Conservation (phyloP, 1,140 invertebrate genomes). For the Drosophila burlai region DNA sequence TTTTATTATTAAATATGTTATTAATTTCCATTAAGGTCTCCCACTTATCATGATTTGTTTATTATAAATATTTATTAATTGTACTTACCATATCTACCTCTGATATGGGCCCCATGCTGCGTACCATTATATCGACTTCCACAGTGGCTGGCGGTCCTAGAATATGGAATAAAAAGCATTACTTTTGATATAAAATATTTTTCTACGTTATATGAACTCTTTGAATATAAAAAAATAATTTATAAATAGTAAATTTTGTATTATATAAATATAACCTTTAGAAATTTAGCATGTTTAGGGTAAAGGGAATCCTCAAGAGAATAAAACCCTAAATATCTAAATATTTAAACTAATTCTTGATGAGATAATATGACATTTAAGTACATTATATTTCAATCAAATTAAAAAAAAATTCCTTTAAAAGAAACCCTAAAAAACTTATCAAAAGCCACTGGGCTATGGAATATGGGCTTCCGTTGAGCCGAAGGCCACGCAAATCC, state of each 20-base stretch:
- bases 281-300: too few species aligned
- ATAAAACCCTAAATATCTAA: not conserved
- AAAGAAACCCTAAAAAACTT: not conserved
- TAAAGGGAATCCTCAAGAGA: too few species aligned
- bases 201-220: not conserved
- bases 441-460: not conserved
- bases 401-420: not conserved
- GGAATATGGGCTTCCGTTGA: conserved; percentile 6
- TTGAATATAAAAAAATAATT: not conserved
- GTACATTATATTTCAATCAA: too few species aligned
- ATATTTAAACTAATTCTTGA: too few species aligned
- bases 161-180: conserved; percentile 12
- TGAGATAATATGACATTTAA: not conserved
- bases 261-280: too few species aligned
- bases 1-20: not conserved
- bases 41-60: not conserved
- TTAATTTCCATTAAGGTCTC: not conserved
- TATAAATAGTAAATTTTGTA: not conserved
- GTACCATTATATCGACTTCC: conserved; percentile 94
- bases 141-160: conserved; percentile 91
- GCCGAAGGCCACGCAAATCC: conserved; percentile 28
- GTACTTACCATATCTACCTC: conserved; percentile 93
- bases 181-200: not conserved
- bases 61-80: not conserved
- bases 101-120: conserved; percentile 95